Evolutionary conservation across 2,797 vertebrate genomes (phyloP).

Genomic region (Intellagama lesueurii): DNA sequence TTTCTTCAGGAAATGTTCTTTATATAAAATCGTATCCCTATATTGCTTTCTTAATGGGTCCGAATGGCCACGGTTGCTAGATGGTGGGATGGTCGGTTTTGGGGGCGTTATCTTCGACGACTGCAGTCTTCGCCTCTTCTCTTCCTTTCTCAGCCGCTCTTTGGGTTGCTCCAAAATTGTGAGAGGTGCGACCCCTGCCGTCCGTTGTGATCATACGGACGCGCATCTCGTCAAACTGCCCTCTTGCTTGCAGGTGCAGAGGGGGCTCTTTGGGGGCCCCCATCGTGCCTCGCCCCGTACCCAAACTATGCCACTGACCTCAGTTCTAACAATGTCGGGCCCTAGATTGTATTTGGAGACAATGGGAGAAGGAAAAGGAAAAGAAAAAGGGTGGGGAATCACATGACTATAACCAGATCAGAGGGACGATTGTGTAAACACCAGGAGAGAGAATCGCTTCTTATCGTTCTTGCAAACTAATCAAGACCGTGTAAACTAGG

Average conservation of each 20-base stretch:
- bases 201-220: conserved; percentile 53
- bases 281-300: too few species aligned
- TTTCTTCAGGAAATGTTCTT: neutral
- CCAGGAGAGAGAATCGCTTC: neutral
- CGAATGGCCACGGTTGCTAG: neutral
- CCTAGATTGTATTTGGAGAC: neutral
- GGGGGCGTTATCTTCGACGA: neutral
- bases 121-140: neutral
- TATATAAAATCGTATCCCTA: neutral
- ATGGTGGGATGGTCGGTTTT: conserved; percentile 23
- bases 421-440: conserved; percentile 10
- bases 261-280: too few species aligned
- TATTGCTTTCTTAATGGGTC: neutral
- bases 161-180: conserved; percentile 39
- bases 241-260: conserved; percentile 67
- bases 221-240: neutral
- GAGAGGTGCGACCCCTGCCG: conserved; percentile 80
- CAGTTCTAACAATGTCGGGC: neutral
- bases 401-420: conserved; percentile 11
- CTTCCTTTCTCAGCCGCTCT: neutral
- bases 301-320: neutral
- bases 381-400: neutral
- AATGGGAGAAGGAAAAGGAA: neutral
- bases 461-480: conserved; percentile 23
- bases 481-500: conserved; percentile 1